Evolutionary conservation across 1,140 invertebrate genomes (phyloP).

Genomic region (silkworm (Bombyx mori)): ASM3026992v2 NC_085107.1:7615501-7616000

Average conservation of each 20-base stretch:
- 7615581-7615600: not conserved
- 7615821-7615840: constrained; percentile 38
- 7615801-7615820: constrained; percentile 40
- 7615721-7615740: too few relatives aligned
- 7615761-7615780: constrained; percentile 21
- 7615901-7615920: constrained; percentile 39
- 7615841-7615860: constrained; percentile 36
- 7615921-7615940: constrained; percentile 44
- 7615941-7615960: constrained; percentile 63
- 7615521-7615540: too few relatives aligned
- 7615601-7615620: constrained; percentile 14
- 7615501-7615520: too few relatives aligned
- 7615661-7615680: too few relatives aligned
- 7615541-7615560: not conserved
- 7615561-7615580: not conserved
- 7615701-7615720: too few relatives aligned
- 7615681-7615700: too few relatives aligned
- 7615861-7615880: constrained; percentile 38
- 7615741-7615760: too few relatives aligned
- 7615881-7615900: constrained; percentile 40
- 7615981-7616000: constrained; percentile 55
- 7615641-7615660: not conserved
- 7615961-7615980: constrained; percentile 50
- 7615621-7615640: constrained; percentile 52
- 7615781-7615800: constrained; percentile 41